phyloP scores from a whole-genome alignment of 92 coral and sea anemone genomes.

The Parazoanthus swiftii region DNA sequence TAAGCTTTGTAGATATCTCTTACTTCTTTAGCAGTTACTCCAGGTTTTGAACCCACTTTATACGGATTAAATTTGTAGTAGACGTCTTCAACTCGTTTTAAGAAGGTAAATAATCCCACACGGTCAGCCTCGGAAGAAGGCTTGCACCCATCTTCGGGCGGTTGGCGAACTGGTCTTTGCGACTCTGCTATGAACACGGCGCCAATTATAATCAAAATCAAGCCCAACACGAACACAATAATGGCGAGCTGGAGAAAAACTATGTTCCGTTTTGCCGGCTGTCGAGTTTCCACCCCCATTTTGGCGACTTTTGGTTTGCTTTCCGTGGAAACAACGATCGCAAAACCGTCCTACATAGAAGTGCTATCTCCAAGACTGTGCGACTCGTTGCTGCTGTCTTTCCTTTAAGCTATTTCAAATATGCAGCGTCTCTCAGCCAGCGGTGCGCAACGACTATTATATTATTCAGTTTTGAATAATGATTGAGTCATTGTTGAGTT shows the following conservation, averaged over 20 bases:
- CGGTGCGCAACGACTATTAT: constrained; percentile 4
- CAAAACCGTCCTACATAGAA: background rate
- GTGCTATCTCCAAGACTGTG: background rate
- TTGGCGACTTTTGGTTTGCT: background rate
- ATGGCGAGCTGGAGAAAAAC: constrained; percentile 38
- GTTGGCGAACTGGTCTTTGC: constrained; percentile 5
- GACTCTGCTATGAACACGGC: constrained; percentile 44
- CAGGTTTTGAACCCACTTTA: constrained; percentile 51
- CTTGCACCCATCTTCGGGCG: constrained; percentile 33
- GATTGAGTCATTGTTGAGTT: background rate
- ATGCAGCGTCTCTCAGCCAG: constrained; percentile 14
- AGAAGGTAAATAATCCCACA: constrained; percentile 39
- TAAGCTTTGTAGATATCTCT: constrained; percentile 45
- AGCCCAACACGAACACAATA: constrained; percentile 49
- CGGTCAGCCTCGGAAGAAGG: constrained; percentile 51
- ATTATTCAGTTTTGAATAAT: constrained; percentile 10
- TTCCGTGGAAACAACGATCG: background rate
- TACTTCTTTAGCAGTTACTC: constrained; percentile 48
- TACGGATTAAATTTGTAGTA: constrained; percentile 44
- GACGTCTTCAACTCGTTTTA: constrained; percentile 35
- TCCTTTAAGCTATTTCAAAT: constrained; percentile 5
- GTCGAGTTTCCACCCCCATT: constrained; percentile 18
- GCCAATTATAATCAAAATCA: constrained; percentile 53
- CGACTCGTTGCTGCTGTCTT: background rate
- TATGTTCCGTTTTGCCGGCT: constrained; percentile 35